Evolutionary conservation across 2,888 invertebrate species (phyloP), one percentile per base, ranked within the genome.

Genomic region (Colletes collaris): DNA sequence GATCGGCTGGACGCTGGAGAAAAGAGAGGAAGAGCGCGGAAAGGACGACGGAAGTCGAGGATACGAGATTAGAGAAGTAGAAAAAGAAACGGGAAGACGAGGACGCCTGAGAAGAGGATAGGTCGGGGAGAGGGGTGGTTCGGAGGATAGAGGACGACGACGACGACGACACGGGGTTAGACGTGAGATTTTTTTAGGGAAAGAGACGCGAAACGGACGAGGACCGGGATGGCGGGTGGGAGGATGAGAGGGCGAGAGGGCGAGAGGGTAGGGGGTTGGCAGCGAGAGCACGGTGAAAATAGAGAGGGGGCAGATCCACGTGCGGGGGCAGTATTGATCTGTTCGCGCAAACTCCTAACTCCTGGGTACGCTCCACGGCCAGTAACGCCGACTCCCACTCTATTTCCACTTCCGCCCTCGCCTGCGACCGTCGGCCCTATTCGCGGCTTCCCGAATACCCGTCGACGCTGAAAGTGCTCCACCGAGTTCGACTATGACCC

Each of bases 291-390:
- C 27, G 40, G 52, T 10, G 44, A 3, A 55, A 76, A 82, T 81
- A 83, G 88, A 85, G 88, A 80, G 44, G 82, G 76, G 82, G 74
- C 73, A 82, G 78, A 88, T 89, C 88, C 90, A 90, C 89, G 90
- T 88, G 91, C 87, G 84, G 90, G 87, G 88, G 85, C 84, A 84
- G 91, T 91, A 91, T 91, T 91, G 91, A 91, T 91, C 90, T 89
- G 89, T 87, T 85, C 92, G 91, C 92, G 90, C 90, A 90, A 90
- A 89, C 90, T 91, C 90, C 82, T 77, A 86, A 73, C 86, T 82
- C 86, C 86, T 76, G 86, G 81, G 72, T 78, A 81, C 66, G 79
- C 77, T 84, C 81, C 74, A 82, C 84, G 76, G 56, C 62, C 73
- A 60, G 78, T 27, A 81, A 69, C 44, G 10, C 46, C 50, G 81